Percentiles rank a stretch among this genome's conserved stretches.
These are phyloP conservation scores for Tricholaema leucomelas DNA, from an alignment of 2,113 vertebrate species.

Conservation along the genomic window DNA sequence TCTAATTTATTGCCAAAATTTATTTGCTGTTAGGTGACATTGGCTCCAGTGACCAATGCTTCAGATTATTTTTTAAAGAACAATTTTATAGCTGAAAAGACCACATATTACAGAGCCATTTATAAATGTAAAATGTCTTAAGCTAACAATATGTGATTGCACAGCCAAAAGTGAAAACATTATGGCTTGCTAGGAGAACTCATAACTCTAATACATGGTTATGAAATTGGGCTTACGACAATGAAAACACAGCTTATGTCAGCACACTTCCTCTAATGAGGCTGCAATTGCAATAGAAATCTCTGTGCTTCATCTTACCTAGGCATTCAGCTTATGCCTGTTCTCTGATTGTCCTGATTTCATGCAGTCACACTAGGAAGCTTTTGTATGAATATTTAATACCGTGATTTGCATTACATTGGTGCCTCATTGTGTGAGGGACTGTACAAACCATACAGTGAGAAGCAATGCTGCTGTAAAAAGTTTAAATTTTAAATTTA, in stretches of 20 bases:
- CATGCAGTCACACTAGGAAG: conserved; percentile 47
- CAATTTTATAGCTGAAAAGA: conserved; percentile 52
- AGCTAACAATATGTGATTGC: conserved; percentile 62
- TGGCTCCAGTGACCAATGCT: conserved; percentile 12
- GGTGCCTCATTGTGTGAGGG: background rate
- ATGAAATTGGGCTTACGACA: conserved; percentile 59
- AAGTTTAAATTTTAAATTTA: conserved; percentile 31
- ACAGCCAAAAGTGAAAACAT: conserved; percentile 62
- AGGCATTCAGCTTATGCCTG: background rate
- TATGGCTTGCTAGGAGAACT: conserved; percentile 59
- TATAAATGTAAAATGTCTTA: conserved; percentile 56
- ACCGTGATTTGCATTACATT: conserved; percentile 46
- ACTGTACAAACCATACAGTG: background rate
- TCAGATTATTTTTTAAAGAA: conserved; percentile 62
- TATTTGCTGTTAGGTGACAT: conserved; percentile 57
- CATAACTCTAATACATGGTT: conserved; percentile 56
- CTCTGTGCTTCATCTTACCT: conserved; percentile 59
- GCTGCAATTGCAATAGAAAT: conserved; percentile 67
- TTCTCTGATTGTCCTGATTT: conserved; percentile 61
- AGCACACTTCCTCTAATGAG: conserved; percentile 69
- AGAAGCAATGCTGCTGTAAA: background rate
- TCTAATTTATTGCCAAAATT: conserved; percentile 55
- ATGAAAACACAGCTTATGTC: conserved; percentile 66
- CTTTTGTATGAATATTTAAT: conserved; percentile 66
- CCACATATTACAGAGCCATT: conserved; percentile 51